phyloP scores from a whole-genome alignment of 1,140 invertebrate species.

The Diabrotica undecimpunctata region DNA sequence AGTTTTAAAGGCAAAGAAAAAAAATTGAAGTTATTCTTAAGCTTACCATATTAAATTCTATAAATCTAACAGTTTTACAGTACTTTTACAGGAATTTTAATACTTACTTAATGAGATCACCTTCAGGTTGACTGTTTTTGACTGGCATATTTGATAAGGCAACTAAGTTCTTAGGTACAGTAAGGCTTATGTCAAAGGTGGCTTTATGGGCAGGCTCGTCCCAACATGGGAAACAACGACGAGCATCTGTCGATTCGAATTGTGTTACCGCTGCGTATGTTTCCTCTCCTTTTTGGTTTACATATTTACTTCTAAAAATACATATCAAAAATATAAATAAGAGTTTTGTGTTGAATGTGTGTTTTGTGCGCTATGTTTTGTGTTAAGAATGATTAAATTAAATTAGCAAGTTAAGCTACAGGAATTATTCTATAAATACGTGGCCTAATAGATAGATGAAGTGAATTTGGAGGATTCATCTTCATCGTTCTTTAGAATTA shows the following conservation, averaged over 20 bases:
- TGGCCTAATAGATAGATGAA: too few relatives aligned
- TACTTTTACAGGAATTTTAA: too few relatives aligned
- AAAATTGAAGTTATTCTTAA: too few relatives aligned
- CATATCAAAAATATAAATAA: background rate
- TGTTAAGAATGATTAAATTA: background rate
- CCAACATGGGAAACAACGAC: conserved; percentile 95
- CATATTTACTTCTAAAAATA: conserved; percentile 75
- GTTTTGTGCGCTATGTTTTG: too few relatives aligned
- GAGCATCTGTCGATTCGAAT: conserved; percentile 89
- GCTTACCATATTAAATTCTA: too few relatives aligned
- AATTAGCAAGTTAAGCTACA: background rate
- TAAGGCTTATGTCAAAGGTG: conserved; percentile 86
- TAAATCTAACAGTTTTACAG: too few relatives aligned
- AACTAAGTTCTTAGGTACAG: conserved; percentile 71
- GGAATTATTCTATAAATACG: too few relatives aligned
- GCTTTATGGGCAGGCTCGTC: conserved; percentile 95
- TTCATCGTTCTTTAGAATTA: too few relatives aligned
- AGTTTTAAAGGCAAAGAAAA: too few relatives aligned
- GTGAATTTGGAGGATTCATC: too few relatives aligned
- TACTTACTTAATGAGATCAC: conserved; percentile 18
- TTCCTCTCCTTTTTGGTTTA: conserved; percentile 67
- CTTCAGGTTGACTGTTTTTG: conserved; percentile 37
- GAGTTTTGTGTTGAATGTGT: conserved; percentile 26
- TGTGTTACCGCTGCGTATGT: conserved; percentile 87
- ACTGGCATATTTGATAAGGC: conserved; percentile 94